Evolutionary conservation across 23 tunicate species (phyloP), one percentile per base, ranked within the genome.

Genomic region (Aplidium turbinatum): DNA sequence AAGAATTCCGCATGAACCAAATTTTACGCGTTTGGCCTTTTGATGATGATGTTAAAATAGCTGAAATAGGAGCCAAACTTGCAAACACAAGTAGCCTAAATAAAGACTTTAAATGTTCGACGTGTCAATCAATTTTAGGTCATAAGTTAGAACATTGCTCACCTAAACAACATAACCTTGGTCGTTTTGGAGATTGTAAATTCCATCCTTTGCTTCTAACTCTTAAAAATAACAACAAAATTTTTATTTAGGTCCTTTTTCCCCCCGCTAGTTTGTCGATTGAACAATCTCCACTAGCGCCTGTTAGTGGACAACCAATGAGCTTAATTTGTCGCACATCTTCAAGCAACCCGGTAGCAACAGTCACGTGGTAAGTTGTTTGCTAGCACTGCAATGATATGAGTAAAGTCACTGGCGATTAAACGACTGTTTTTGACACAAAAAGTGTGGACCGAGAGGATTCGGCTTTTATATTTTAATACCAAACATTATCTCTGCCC

Each of bases 241-340:
- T 22, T 57, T 4, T 3, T 54, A 55, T 84, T 58, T 35, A 87
- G 94, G 94, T 87, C 13, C 57, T 78, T 36, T 87, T 72, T 35
- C 50, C 76, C 0, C 82, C 94, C 0, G 42, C 31, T 2, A 19
- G 54, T 13, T 26, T 72, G 11, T 21, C 26, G 21, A 42, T 87
- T 0, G 58, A 31, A 19, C 82, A 69, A 31, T 74, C 31, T 28
- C 94, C 94, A 0, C 29, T 29, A 21, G 27, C 56, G 23, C 38
- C 76, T 31, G 31, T 72, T 29, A 69, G 54, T 42, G 94, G 86
- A 3, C 64, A 70, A 34, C 23, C 72, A 29, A 63, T 87, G 78
- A 79, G 78, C 46, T 57, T 87, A 69, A 55, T 54, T 40, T 87
- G 94, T 56, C 57, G 25, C 32, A 79, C 86, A 1, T 67, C 94